Evolutionary conservation across 2,797 vertebrate genomes (phyloP), one percentile per base, ranked within the genome.

Genomic region (Ptychobarbus kaznakovi): DNA sequence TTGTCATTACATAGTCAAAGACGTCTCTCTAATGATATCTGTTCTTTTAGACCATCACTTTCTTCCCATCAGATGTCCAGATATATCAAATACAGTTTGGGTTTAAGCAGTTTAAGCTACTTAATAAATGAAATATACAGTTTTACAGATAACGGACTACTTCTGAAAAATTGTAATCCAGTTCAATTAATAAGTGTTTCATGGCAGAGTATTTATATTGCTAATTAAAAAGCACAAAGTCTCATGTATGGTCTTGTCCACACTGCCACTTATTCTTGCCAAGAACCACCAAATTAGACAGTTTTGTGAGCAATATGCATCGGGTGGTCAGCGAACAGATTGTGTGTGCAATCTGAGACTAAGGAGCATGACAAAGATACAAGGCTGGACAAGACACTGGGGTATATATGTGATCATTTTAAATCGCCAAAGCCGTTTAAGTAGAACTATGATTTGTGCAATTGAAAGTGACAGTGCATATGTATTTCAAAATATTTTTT

Each of bases 11-110:
- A 73, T 46, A 10, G 69, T 73, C 69, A 61, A 44, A 63, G 69
- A 63, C 6, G n/a, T 61, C 53, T 58, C 51, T 70, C 38, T 82
- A 74, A 82, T 82, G 69, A 61, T 73, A 32, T 80, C 78, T 46
- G 25, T 65, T 80, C 12, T 35, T 58, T 69, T 25, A 82, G 9
- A 82, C 49, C 22, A 28, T 82, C 68, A 18, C 68, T 70, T 49
- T 81, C 65, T 40, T 70, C 49, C 80, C 65, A 40, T 70, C 46
- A 53, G 20, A 66, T 83, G 44, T 38, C 22, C 61, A 51, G n/a
- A 63, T 74, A 74, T 20, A 32, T 82, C 35, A 72, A 61, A 35
- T 46, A 15, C n/a, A 44, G 38, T 32, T 15, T 65, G 1, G 16
- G 9, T 10, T 32, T 32, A 32, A 32, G 32, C 32, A 32, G 32